Base-by-base conservation (phyloP, 1,140 invertebrate genomes). In the Lepidurus arcticus region DNA sequence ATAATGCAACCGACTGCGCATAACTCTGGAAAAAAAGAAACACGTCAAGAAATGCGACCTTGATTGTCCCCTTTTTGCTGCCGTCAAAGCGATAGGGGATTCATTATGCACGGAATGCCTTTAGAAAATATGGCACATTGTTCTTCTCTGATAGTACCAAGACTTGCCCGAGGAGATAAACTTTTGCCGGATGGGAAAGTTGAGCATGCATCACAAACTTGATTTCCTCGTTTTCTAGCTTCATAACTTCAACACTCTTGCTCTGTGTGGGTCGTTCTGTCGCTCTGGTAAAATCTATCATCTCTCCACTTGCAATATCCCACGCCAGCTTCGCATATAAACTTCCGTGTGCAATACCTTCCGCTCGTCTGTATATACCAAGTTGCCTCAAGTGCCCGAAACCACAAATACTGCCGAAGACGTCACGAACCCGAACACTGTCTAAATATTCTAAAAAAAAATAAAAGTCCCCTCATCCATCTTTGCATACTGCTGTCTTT, bases 261-360 rank as follows among this genome's bases (percentile, higher is more conserved):
- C 53, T 65, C 53, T 65, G 21, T 65, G 53, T 65, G 53, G 53
- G 53, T 65, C 21, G 53, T 8, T 65, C 53, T 65, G 53, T 65
- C 6, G 53, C 16, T 65, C 53, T 13, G n/a, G 53, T 65, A 65
- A 65, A 65, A 65, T 21, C n/a, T 65, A 65, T 65, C 34, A 3
- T 65, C 53, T 65, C 53, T n/a, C 53, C 53, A 65, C 53, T n/a
- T 65, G 53, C 53, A 65, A 65, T 16, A 21, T 65, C 53, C 53
- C 53, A 65, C 53, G 53, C 53, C 53, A 0, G 16, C 34, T 34
- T 34, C 34, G 34, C 21, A 4, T 21, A 21, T 13, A 16, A 65
- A 65, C 9, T 16, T 65, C 53, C 53, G n/a, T 65, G 53, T 65
- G 16, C 53, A 65, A 65, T 65, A 21, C n/a, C 21, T 65, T 65